phyloP scores from a whole-genome alignment of 2,113 vertebrate genomes.

The Ranitomeya imitator region DNA sequence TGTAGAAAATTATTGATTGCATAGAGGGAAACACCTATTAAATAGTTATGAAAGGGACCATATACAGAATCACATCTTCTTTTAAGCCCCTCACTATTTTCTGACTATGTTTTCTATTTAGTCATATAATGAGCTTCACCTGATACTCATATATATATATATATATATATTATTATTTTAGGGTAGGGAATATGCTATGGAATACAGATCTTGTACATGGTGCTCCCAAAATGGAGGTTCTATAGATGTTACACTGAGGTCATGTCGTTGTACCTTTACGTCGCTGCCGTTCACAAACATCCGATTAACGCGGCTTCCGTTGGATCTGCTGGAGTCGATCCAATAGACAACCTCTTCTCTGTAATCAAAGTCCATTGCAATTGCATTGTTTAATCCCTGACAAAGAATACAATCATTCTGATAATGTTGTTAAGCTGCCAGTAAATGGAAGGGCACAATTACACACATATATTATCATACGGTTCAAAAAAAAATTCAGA shows the following conservation, averaged over 20 bases:
- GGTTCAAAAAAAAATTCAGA: no score
- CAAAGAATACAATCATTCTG: conserved; percentile 53
- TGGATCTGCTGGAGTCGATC: conserved; percentile 96
- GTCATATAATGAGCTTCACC: no score
- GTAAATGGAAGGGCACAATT: conserved; percentile 22
- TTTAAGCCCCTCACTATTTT: no score
- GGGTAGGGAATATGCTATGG: no score
- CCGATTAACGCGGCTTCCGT: conserved; percentile 93
- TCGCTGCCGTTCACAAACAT: conserved; percentile 96
- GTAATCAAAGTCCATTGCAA: conserved; percentile 97
- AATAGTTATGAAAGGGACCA: no score
- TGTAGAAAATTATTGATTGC: no score
- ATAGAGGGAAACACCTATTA: no score
- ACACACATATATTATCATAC: neutral
- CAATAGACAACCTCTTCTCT: conserved; percentile 97
- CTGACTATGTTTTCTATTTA: no score
- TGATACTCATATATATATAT: no score
- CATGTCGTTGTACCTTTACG: conserved; percentile 80
- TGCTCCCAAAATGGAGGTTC: neutral
- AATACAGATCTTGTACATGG: no score
- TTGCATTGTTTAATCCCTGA: conserved; percentile 95
- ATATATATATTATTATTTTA: no score
- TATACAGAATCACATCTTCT: no score
- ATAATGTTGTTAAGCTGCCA: conserved; percentile 39
- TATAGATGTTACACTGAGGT: neutral